Base-by-base conservation (phyloP, 2,888 invertebrate species). In the Nomada fabriciana region DNA sequence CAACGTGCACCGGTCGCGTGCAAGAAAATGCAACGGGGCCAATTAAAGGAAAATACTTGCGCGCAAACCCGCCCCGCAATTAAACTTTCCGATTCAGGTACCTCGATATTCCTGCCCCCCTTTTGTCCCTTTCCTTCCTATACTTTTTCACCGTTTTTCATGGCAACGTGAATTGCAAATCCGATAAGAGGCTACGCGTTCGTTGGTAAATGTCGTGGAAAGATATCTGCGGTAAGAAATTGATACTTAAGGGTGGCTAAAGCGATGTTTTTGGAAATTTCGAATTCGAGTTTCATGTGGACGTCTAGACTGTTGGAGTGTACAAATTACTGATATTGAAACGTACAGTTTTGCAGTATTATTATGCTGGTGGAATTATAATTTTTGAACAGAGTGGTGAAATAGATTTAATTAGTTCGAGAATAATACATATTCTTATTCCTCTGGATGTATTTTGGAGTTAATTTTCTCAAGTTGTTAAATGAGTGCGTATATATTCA, bases 81-180 rank as follows among this genome's bases (percentile, higher is more conserved):
- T 79, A 68, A 75, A 75, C 68, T 74, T 75, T 68, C 57, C 63
- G 67, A 68, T 74, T 53, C 64, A 15, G 57, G n/a, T 23, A 74
- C 53, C 29, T 23, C 36, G 23, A 70, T 71, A 59, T 64, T 70
- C 53, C n/a, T 59, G n/a, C 15, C 53, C 4, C 25, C 10, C 53
- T 25, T 53, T 52, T 20, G 1, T 36, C 18, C 2, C 20, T 50
- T 11, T 18, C 15, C 18, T 52, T n/a, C n/a, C 11, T 1, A n/a
- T 18, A 25, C 15, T 29, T 52, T 13, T 36, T 53, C 53, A n/a
- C 11, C 29, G 9, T 10, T 29, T 25, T 42, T 36, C 36, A 53
- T 42, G 4, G 42, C 18, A n/a, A 36, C 63, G 42, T n/a, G 52
- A 42, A 23, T 53, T 42, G 20, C n/a, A 29, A 20, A 9, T 4